Evolutionary conservation across 2,888 invertebrate genomes (phyloP).

Genomic region (Amphimallon solstitiale): DNA sequence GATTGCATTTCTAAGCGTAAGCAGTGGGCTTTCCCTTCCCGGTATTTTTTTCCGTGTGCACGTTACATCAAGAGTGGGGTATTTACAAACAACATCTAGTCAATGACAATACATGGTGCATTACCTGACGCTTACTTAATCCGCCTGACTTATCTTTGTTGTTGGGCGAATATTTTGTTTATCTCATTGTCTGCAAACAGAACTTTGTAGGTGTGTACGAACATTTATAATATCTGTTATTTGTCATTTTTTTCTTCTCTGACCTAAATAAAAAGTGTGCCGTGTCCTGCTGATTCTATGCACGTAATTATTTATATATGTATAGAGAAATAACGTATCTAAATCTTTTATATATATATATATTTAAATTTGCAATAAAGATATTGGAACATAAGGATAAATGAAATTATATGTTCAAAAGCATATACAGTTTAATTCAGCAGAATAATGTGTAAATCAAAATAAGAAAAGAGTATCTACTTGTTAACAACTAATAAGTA

Average conservation of each 20-base stretch:
- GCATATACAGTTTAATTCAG: no score
- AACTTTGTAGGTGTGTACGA: not conserved
- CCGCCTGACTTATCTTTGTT: no score
- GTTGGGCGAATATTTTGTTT: no score
- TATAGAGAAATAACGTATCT: not conserved
- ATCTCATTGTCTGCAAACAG: not conserved
- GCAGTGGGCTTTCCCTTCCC: slow-evolving; percentile 4
- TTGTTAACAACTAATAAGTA: no score
- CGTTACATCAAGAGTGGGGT: not conserved
- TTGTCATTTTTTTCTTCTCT: not conserved
- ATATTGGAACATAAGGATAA: no score
- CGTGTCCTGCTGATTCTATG: not conserved
- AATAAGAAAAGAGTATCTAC: no score
- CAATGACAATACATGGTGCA: not conserved
- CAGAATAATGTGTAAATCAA: no score
- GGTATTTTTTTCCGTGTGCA: slow-evolving; percentile 1
- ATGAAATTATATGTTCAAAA: no score
- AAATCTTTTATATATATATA: no score
- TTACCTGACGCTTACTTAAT: not conserved
- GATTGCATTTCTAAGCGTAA: not conserved
- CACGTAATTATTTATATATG: not conserved
- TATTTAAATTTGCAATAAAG: no score
- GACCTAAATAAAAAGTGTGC: not conserved
- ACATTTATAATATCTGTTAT: not conserved
- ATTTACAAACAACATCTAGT: slow-evolving; percentile 7